Percentiles rank a stretch among this genome's conserved stretches.
Evolutionary conservation across 2,888 invertebrate genomes (phyloP).

Genomic region (Mantis religiosa): DNA sequence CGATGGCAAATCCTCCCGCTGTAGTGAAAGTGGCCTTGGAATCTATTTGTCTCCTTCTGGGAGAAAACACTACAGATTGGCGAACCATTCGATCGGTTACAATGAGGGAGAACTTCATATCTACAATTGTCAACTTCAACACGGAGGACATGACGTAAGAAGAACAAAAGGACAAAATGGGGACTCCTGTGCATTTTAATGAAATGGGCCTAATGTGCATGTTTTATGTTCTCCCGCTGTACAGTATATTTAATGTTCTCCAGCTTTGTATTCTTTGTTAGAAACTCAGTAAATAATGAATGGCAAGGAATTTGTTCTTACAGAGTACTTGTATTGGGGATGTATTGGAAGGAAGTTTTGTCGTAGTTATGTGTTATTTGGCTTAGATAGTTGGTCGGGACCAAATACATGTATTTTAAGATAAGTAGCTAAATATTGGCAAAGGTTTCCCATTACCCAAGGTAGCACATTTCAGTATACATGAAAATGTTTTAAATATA

Average conservation of each 20-base stretch:
- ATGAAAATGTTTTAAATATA: too few species aligned
- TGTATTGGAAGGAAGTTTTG: too few species aligned
- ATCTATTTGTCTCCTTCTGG: constrained; percentile 88
- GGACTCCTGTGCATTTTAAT: neutral
- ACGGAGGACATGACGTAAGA: constrained; percentile 90
- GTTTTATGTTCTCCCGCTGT: neutral
- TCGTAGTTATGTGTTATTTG: too few species aligned
- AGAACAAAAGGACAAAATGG: constrained; percentile 16
- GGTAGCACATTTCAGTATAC: too few species aligned
- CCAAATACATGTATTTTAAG: too few species aligned
- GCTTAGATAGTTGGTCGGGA: too few species aligned
- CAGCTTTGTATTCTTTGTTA: neutral
- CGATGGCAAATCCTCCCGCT: constrained; percentile 91
- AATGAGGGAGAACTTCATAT: constrained; percentile 93
- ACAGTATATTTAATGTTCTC: neutral
- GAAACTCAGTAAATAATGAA: neutral
- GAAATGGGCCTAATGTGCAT: neutral
- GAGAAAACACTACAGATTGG: constrained; percentile 89
- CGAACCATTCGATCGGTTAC: constrained; percentile 86
- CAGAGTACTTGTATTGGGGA: too few species aligned
- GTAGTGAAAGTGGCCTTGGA: constrained; percentile 91
- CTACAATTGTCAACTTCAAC: constrained; percentile 90
- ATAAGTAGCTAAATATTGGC: too few species aligned
- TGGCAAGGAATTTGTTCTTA: neutral
- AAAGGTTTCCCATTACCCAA: too few species aligned